phyloP scores from a whole-genome alignment of 2,888 invertebrate genomes.

The Lasioglossum vierecki region DNA sequence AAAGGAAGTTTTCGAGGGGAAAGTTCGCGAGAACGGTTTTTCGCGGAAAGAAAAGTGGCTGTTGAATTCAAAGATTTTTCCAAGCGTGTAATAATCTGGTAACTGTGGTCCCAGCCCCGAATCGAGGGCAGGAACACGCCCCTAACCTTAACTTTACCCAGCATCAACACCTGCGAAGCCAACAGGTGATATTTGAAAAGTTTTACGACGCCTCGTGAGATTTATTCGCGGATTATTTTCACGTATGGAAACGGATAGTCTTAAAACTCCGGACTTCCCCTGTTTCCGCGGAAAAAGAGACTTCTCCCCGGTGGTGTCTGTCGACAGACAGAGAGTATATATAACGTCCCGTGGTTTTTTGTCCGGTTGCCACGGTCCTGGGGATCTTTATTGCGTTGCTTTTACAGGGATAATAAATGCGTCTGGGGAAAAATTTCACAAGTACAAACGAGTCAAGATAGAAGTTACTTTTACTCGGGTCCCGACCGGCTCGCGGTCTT shows the following conservation, averaged over 20 bases:
- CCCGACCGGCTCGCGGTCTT: conserved; percentile 8
- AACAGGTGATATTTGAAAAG: conserved; percentile 61
- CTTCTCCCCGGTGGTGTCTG: conserved; percentile 12
- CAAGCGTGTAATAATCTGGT: neutral
- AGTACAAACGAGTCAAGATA: conserved; percentile 41
- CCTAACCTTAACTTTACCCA: conserved; percentile 27
- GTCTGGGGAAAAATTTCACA: conserved; percentile 32
- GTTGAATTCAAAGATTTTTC: conserved; percentile 5
- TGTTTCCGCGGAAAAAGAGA: neutral
- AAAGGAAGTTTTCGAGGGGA: neutral
- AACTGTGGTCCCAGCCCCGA: neutral
- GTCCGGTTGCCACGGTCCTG: neutral
- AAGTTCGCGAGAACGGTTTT: neutral
- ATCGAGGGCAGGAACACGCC: conserved; percentile 9
- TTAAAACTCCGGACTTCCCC: conserved; percentile 12
- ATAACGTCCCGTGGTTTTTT: neutral
- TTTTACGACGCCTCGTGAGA: conserved; percentile 41
- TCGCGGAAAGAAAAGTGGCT: neutral
- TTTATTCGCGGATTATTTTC: conserved; percentile 52
- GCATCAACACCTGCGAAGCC: conserved; percentile 22
- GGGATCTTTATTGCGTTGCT: conserved; percentile 39
- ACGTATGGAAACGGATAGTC: conserved; percentile 29
- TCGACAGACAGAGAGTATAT: neutral
- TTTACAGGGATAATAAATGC: conserved; percentile 43
- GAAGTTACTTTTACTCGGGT: conserved; percentile 32